phyloP scores from a whole-genome alignment of 2,113 vertebrate species.

The Labeo catla region DNA sequence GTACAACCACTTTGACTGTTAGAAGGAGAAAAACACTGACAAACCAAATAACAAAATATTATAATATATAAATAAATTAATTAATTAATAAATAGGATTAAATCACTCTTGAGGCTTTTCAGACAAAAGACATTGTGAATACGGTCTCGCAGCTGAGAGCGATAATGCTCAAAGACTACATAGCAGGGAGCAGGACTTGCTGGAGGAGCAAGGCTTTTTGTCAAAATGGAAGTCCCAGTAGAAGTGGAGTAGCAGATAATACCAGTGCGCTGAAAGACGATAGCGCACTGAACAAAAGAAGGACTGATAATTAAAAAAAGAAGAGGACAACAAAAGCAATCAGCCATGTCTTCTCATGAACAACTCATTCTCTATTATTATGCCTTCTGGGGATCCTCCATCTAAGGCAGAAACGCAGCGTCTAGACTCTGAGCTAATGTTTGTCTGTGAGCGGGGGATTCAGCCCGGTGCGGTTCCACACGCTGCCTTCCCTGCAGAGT shows the following conservation, averaged over 20 bases:
- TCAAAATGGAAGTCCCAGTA: constrained; percentile 23
- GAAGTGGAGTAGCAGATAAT: constrained; percentile 31
- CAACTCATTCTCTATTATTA: constrained; percentile 32
- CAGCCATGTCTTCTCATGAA: constrained; percentile 40
- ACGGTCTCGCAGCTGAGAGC: background rate
- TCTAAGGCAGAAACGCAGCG: constrained; percentile 41
- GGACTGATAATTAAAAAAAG: constrained; percentile 45
- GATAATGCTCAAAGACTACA: background rate
- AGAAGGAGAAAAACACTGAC: background rate
- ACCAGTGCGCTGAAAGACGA: constrained; percentile 24
- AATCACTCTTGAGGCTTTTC: background rate
- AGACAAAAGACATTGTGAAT: background rate
- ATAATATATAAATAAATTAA: background rate
- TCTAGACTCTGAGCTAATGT: constrained; percentile 49
- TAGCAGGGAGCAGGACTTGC: background rate
- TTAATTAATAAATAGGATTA: background rate
- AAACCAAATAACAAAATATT: background rate
- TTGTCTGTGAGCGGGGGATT: constrained; percentile 40
- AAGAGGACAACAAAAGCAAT: constrained; percentile 43
- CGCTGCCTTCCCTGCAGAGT: constrained; percentile 28
- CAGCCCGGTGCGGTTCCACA: constrained; percentile 9
- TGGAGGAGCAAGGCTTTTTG: constrained; percentile 31
- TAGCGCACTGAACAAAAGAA: constrained; percentile 16
- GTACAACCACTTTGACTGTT: too few relatives aligned
- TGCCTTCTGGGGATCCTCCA: constrained; percentile 38